Base-by-base conservation (phyloP, 2,888 invertebrate genomes). In the Pantelozetes paolii region DNA sequence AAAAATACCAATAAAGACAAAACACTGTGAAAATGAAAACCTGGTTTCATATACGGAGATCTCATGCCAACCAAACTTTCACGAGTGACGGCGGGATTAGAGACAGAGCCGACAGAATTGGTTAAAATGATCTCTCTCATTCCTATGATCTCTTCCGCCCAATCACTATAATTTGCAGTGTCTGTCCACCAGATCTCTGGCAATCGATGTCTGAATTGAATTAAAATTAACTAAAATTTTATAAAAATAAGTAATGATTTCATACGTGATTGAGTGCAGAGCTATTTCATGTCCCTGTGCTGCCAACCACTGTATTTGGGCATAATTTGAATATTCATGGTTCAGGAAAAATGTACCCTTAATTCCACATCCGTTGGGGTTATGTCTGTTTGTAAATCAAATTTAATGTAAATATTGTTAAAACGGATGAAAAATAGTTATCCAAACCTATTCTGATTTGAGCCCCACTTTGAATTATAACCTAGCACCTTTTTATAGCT, bases 331-430 rank as follows among this genome's bases (percentile, higher is more conserved):
- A 85, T 85, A 90, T 72, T 91, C 90, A 82, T 96, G 96, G 9
- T 94, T 90, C 77, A 94, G 86, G 85, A 95, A 96, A 86, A 95
- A 96, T 5, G 96, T 96, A 75, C 93, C 94, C 78, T 87, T 88
- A 78, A 94, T 89, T 20, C 89, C 87, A 80, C 95, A 95, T 23
- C 90, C 91, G 81, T 96, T 94, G 69, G 94, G 92, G 84, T 94
- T 94, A 80, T 32, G 36, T 71, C 76, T 75, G 11, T 45, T 30
- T 26, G 13, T 69, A 69, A 69, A 30, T 70, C n/a, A 48, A 70
- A 45, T 9, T 70, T 48, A 9, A 36, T 50, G n/a, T n/a, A 5
- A 0, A 23, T n/a, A 28, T 64, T 6, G 9, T n/a, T 23, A 32
- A 69, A 45, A 45, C 42, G 6, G 2, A 20, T 3, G 8, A 3